These are phyloP conservation scores for Globia sparganii DNA, from an alignment of 2,888 invertebrate genomes.

Conservation along the genomic window DNA sequence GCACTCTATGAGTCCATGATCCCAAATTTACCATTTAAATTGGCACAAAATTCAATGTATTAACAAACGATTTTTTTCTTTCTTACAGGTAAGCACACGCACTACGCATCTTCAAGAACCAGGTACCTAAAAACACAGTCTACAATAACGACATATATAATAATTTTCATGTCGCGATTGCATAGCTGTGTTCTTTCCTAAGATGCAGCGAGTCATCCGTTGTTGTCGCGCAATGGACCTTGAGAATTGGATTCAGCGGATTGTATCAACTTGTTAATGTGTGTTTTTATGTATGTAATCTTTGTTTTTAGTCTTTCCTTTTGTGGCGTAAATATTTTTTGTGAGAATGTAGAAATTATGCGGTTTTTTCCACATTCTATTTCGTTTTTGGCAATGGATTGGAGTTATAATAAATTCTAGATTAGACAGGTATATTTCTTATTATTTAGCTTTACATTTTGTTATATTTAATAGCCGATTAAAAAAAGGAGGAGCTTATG, in stretches of 20 bases:
- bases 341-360: conserved; percentile 38
- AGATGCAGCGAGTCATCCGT: conserved; percentile 42
- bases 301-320: conserved; percentile 31
- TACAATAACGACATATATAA: conserved; percentile 23
- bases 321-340: conserved; percentile 31
- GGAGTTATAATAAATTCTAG: conserved; percentile 10
- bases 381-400: conserved; percentile 16
- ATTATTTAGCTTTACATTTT: neutral
- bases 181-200: conserved; percentile 61
- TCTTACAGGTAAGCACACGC: conserved; percentile 56
- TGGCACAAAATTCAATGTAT: neutral
- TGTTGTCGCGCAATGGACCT: conserved; percentile 70
- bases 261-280: conserved; percentile 54
- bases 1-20: no score
- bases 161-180: conserved; percentile 42
- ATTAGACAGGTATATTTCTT: neutral
- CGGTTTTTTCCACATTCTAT: conserved; percentile 29
- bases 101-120: neutral
- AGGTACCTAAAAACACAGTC: conserved; percentile 36
- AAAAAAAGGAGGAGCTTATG: neutral
- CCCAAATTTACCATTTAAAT: no score
- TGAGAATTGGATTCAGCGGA: conserved; percentile 58
- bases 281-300: conserved; percentile 28
- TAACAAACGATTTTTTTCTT: conserved; percentile 15
- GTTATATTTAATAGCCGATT: neutral